Base-by-base conservation (phyloP, 2,797 vertebrate species). In the Gymnocypris eckloni region DNA sequence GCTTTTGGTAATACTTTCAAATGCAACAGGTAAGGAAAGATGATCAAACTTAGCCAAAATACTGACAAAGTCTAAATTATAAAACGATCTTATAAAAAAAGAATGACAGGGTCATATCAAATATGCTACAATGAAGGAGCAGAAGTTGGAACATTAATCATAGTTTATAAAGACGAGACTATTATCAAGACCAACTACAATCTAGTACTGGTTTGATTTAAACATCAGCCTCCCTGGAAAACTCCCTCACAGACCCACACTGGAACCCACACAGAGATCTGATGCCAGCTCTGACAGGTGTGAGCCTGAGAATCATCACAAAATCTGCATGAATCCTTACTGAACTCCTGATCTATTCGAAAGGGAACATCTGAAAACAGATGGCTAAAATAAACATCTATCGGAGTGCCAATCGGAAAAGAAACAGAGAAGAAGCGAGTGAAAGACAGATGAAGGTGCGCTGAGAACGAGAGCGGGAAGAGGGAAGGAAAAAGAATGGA, bases 261-360 rank as follows among this genome's bases (percentile, higher is more conserved):
- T 73, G 52, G 70, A 86, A 59, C 84, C 56, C 84, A 75, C 70
- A 75, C 56, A 28, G 25, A 54, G 22, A 86, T 54, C 70, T 22
- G 70, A 86, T 75, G 39, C 78, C 70, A 81, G 79, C 43, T 66
- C 77, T 75, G 84, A 81, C 56, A 86, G 69, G 70, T 78, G 73
- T 43, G 70, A 86, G 71, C 70, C 82, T 83, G 71, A 66, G 43
- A 83, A 64, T 83, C 71, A 83, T 83, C 71, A 75, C 82, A 83
- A 75, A 83, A 75, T 75, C 71, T 83, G 82, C 54, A 75, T 83
- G 82, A 66, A 73, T 75, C 71, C 54, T 33, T 8, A 73, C 22
- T 75, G 41, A 83, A 83, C 71, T 75, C 52, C 56, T 82, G 67
- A 82, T 82, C 50, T 72, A 72, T 56, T n/a, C 16, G 41, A 76